phyloP scores from a whole-genome alignment of 2,113 vertebrate species.

The Eulacestoma nigropectus region DNA sequence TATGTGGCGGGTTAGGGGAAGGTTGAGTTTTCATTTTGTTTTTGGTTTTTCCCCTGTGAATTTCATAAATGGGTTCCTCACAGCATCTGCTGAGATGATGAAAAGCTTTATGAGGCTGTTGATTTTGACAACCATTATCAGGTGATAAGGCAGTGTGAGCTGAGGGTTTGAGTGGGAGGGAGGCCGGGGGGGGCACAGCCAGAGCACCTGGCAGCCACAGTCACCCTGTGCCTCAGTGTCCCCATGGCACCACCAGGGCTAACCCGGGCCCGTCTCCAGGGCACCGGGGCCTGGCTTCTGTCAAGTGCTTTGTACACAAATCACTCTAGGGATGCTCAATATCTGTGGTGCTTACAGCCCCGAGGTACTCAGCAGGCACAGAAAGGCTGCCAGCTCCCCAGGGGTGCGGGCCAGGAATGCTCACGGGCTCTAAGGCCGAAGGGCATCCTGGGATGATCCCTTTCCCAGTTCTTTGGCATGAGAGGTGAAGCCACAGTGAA shows the following conservation, averaged over 20 bases:
- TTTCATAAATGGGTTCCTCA: neutral
- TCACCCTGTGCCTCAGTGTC: neutral
- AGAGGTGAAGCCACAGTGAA: neutral
- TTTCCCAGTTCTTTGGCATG: neutral
- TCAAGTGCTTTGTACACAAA: neutral
- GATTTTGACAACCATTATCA: neutral
- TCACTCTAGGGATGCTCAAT: neutral
- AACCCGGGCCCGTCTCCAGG: accelerated
- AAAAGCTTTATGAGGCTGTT: neutral
- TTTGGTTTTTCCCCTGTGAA: neutral
- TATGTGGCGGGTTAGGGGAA: neutral
- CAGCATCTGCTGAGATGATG: conserved; percentile 5
- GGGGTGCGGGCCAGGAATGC: neutral
- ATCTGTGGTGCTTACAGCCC: neutral
- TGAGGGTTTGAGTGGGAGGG: neutral
- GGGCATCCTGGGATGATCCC: neutral
- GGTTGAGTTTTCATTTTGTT: neutral
- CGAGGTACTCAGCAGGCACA: neutral
- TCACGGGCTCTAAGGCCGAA: neutral
- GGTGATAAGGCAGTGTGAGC: neutral
- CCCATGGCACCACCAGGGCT: neutral
- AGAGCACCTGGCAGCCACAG: neutral
- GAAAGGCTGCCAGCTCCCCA: neutral
- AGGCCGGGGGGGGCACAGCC: neutral
- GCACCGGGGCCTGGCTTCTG: neutral